phyloP scores from a whole-genome alignment of 2,888 invertebrate species.

The Nephrotoma guestfalica region DNA sequence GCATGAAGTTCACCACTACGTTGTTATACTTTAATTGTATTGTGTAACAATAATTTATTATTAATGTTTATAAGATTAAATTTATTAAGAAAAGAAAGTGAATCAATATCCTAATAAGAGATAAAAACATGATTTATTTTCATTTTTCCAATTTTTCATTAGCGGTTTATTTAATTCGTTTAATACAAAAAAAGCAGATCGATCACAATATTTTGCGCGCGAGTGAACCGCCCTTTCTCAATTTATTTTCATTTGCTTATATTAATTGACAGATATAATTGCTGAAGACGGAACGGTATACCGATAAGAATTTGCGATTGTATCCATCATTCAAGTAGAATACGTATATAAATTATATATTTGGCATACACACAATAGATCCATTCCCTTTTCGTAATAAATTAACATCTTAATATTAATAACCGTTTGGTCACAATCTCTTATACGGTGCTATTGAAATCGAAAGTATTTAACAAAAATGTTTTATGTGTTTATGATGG shows the following conservation, averaged over 20 bases:
- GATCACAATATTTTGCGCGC: background rate
- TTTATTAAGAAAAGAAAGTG: background rate
- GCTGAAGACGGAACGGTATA: background rate
- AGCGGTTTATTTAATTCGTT: background rate
- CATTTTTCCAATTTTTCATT: background rate
- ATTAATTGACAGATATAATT: background rate
- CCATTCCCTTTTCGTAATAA: background rate
- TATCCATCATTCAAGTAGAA: background rate
- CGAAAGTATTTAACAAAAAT: background rate
- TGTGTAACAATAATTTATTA: background rate
- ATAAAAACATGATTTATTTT: background rate
- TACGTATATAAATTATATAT: background rate
- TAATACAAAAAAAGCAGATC: background rate
- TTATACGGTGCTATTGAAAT: background rate
- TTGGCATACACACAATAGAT: background rate
- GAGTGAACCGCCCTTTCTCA: background rate
- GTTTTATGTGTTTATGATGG: background rate
- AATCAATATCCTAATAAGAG: background rate
- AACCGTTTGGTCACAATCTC: background rate
- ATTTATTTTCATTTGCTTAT: background rate
- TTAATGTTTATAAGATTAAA: background rate
- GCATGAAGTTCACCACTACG: background rate
- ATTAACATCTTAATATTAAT: background rate
- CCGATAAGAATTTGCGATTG: background rate
- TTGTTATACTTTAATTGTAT: background rate